Base-by-base conservation (phyloP, 2,113 vertebrate species). In the Hemibagrus wyckioides region DNA sequence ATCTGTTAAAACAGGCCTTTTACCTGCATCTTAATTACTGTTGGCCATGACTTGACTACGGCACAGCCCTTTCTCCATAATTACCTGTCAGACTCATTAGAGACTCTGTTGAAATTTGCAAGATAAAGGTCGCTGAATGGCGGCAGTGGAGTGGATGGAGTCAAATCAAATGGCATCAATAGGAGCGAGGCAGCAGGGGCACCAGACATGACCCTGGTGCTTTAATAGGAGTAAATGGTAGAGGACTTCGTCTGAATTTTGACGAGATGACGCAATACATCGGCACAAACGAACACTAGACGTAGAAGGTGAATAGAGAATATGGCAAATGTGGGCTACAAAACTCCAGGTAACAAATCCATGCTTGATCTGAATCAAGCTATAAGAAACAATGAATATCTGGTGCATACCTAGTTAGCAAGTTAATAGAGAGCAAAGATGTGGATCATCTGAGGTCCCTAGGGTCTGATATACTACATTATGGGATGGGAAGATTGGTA, bases 41-140 rank as follows among this genome's bases (percentile, higher is more conserved):
- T 56, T 82, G 80, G 86, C 69, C 71, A 52, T 50, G 59, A 73
- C 67, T 71, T 3, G 25, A 48, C n/a, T 39, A 52, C 0, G 13
- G 41, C 84, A 65, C 19, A 30, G 36, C 13, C 23, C 0, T 71
- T 54, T 82, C 75, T 48, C 73, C 79, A 77, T 93, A 92, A 93
- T 93, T 91, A 90, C 90, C 92, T 92, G 90, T 92, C 90, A 91
- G 83, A 65, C 80, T 33, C 82, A 84, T 91, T 88, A 90, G 90
- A 84, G 85, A 23, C 21, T 83, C 65, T 83, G 7, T 82, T 91
- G 88, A 33, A 69, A 69, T 84, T 33, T 71, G 48, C 63, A 36
- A 13, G 33, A 85, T 75, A 87, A 90, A 77, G 83, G 80, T 54
- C 11, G 5, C 73, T 87, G 61, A 54, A 61, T 67, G 83, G 30